phyloP scores from a whole-genome alignment of 1,140 invertebrate genomes.

The Thaumatotibia leucotreta region DNA sequence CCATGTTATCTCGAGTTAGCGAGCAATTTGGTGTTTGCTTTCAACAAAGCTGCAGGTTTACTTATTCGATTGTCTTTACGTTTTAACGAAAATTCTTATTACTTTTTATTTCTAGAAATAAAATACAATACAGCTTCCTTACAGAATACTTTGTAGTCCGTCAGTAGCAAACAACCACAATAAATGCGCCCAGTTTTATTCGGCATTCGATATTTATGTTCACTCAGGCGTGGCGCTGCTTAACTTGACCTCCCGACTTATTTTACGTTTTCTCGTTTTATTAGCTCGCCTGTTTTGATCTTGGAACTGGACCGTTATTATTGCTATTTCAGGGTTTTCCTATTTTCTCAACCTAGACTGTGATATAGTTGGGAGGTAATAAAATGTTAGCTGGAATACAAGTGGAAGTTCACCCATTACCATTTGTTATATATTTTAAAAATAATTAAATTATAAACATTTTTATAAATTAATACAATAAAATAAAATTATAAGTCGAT shows the following conservation, averaged over 20 bases:
- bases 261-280: slow-evolving; percentile 14
- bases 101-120: not conserved
- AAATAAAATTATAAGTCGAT: too few relatives aligned
- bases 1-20: slow-evolving; percentile 64
- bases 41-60: slow-evolving; percentile 46
- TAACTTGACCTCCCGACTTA: slow-evolving; percentile 12
- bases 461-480: too few relatives aligned
- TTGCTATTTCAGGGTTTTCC: slow-evolving; percentile 4
- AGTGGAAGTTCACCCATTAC: too few relatives aligned
- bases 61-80: slow-evolving; percentile 45
- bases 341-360: not conserved
- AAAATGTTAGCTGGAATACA: too few relatives aligned
- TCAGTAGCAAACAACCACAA: slow-evolving; percentile 2
- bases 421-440: too few relatives aligned
- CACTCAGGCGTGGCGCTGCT: not conserved
- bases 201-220: slow-evolving; percentile 12
- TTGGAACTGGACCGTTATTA: not conserved
- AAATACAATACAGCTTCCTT: not conserved
- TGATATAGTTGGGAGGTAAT: too few relatives aligned
- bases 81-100: not conserved
- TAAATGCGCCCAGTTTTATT: slow-evolving; percentile 11
- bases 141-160: slow-evolving; percentile 1
- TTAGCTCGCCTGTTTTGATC: not conserved
- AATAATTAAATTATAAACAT: too few relatives aligned
- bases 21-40: slow-evolving; percentile 68